phyloP scores from a whole-genome alignment of 2,113 vertebrate genomes.

The Chloropsis cyanopogon region DNA sequence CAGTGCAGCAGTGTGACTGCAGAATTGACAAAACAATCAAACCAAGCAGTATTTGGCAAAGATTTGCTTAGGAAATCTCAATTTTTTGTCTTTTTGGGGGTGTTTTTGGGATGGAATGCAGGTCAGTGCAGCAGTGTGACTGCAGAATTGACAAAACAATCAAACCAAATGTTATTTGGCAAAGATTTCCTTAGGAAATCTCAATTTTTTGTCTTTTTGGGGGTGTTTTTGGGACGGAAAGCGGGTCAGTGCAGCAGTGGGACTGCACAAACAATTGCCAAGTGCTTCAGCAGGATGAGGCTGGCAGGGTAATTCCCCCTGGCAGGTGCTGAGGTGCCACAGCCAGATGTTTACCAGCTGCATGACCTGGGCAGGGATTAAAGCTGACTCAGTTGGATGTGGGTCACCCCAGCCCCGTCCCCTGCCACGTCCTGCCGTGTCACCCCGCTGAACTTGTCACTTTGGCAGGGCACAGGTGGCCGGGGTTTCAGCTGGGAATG shows the following conservation, averaged over 20 bases:
- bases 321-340: neutral
- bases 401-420: neutral
- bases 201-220: neutral
- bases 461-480: neutral
- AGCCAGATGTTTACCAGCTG: conserved; percentile 32
- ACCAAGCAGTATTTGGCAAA: neutral
- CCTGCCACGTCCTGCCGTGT: neutral
- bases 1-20: neutral
- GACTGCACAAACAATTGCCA: neutral
- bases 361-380: conserved; percentile 1
- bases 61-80: neutral
- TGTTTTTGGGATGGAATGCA: neutral
- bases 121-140: neutral
- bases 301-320: neutral
- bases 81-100: neutral
- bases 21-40: neutral
- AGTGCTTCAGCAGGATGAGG: neutral
- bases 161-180: neutral
- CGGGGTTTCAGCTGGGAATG: conserved; percentile 17
- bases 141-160: neutral
- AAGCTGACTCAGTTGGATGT: conserved; percentile 9
- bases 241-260: neutral
- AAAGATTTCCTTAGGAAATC: neutral
- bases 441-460: neutral
- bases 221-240: neutral